A percentile compares a stretch with the other conserved stretches of the same genome.
Evolutionary conservation across 2,113 vertebrate species (phyloP).

Genomic region (Ascaphus truei): DNA sequence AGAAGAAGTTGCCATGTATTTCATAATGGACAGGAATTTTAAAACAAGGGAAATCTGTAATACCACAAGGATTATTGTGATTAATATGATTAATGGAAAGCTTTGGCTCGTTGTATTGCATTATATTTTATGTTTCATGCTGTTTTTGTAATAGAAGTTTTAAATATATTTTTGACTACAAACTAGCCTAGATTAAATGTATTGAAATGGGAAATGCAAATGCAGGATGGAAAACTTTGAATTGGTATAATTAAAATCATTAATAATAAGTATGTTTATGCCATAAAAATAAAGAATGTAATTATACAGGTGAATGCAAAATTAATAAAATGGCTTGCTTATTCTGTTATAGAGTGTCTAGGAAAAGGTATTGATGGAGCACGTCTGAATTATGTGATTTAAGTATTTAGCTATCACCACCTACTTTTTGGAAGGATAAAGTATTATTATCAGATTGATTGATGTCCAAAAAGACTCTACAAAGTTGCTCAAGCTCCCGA

Average conservation of each 20-base stretch:
- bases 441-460: neutral
- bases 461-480: too few relatives aligned
- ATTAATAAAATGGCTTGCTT: constrained; percentile 20
- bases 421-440: neutral
- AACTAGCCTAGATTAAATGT: constrained; percentile 30
- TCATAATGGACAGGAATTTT: neutral
- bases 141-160: constrained; percentile 34
- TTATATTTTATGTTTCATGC: constrained; percentile 35
- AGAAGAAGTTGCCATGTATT: constrained; percentile 8
- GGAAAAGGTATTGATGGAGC: neutral
- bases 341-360: constrained; percentile 7
- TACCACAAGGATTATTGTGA: constrained; percentile 11
- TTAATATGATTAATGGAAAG: constrained; percentile 23
- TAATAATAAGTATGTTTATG: constrained; percentile 32
- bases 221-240: constrained; percentile 27
- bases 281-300: constrained; percentile 35
- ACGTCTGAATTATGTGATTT: neutral
- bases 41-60: constrained; percentile 3
- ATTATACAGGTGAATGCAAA: constrained; percentile 35
- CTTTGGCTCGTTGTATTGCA: constrained; percentile 3
- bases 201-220: constrained; percentile 36
- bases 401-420: neutral
- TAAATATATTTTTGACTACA: constrained; percentile 36
- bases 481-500: too few relatives aligned
- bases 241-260: constrained; percentile 36